These are phyloP conservation scores for Phrynocephalus vlangalii DNA, from an alignment of 2,797 vertebrate species.

Conservation along the genomic window DNA sequence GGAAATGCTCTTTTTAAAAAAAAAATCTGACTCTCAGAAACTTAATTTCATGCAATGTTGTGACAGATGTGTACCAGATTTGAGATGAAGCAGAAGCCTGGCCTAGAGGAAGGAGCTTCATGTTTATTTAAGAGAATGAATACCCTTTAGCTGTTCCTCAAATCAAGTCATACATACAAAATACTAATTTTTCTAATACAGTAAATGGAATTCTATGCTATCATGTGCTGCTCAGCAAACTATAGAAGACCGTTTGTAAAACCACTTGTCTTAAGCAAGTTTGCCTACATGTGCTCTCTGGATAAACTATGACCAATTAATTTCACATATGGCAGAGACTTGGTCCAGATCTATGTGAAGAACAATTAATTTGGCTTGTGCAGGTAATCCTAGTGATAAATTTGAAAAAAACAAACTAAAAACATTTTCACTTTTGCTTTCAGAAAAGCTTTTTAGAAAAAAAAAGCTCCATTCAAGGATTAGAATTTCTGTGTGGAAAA, in stretches of 20 bases:
- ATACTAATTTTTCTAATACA: neutral
- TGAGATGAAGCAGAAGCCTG: constrained; percentile 32
- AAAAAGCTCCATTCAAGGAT: neutral
- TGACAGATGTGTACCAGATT: constrained; percentile 71
- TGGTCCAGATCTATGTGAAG: neutral
- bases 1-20: constrained; percentile 14
- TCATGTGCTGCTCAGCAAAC: too few relatives aligned
- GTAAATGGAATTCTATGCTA: too few relatives aligned
- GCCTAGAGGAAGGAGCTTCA: constrained; percentile 33
- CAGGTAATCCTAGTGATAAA: neutral
- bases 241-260: too few relatives aligned
- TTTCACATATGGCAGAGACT: too few relatives aligned
- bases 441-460: neutral
- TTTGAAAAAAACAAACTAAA: constrained; percentile 35
- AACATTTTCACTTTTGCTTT: constrained; percentile 27
- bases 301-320: too few relatives aligned
- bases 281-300: too few relatives aligned
- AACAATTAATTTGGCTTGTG: neutral
- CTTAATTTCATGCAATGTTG: constrained; percentile 34
- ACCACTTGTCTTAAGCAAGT: too few relatives aligned
- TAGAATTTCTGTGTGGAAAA: neutral
- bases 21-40: constrained; percentile 37
- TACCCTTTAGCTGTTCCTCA: neutral
- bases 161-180: constrained; percentile 18
- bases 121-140: constrained; percentile 32